These are phyloP conservation scores for Zosterops japonicus DNA, from an alignment of 2,113 vertebrate genomes.

Conservation along the genomic window DNA sequence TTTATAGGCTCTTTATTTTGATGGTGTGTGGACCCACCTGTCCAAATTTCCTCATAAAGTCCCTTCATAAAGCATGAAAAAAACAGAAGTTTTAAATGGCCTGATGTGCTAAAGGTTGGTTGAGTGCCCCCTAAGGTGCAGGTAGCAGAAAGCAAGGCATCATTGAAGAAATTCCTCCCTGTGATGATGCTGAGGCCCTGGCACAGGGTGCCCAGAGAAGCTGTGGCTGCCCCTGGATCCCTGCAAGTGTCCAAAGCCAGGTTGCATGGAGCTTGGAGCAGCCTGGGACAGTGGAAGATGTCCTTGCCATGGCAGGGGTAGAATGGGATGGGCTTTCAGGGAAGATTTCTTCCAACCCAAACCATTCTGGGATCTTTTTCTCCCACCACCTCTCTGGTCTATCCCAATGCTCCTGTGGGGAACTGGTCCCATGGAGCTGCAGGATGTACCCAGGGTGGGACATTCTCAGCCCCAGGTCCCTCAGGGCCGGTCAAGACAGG, in stretches of 20 bases:
- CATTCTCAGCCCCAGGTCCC: neutral
- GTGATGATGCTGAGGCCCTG: rapidly evolving
- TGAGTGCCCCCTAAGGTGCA: neutral
- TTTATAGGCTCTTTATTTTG: neutral
- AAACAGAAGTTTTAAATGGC: neutral
- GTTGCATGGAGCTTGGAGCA: rapidly evolving
- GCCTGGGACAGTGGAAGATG: rapidly evolving
- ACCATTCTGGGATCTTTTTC: neutral
- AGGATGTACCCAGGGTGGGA: neutral
- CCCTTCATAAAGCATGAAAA: neutral
- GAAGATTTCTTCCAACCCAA: neutral
- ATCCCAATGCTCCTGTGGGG: rapidly evolving
- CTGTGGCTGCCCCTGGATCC: neutral
- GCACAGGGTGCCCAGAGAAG: neutral
- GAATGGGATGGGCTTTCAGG: neutral
- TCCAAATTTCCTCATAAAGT: neutral
- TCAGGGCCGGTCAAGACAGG: neutral
- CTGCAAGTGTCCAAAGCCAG: neutral
- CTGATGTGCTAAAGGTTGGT: neutral
- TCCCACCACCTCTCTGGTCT: neutral
- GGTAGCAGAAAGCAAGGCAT: neutral
- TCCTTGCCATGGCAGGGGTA: neutral
- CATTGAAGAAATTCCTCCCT: neutral
- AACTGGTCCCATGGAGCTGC: neutral
- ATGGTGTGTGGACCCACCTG: neutral